phyloP scores from a whole-genome alignment of 2,113 vertebrate species.

The Barnardius zonarius region DNA sequence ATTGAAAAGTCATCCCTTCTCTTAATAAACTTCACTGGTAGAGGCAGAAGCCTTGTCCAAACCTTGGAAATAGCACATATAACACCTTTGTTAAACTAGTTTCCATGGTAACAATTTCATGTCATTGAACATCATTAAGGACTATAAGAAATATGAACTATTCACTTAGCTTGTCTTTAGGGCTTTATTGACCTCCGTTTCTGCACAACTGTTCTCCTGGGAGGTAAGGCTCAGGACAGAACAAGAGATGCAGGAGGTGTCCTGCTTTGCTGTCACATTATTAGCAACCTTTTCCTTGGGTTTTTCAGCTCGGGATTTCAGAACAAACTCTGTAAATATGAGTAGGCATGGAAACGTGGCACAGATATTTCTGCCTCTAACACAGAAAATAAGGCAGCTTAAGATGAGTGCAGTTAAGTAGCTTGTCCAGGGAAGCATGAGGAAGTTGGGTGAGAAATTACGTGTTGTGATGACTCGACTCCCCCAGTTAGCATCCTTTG shows the following conservation, averaged over 20 bases:
- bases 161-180: neutral
- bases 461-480: neutral
- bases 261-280: neutral
- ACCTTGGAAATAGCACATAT: neutral
- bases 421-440: neutral
- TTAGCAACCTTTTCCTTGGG: neutral
- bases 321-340: constrained; percentile 27
- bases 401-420: constrained; percentile 12
- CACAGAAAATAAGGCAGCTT: constrained; percentile 32
- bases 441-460: neutral
- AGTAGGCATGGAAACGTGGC: constrained; percentile 61
- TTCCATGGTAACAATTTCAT: constrained; percentile 56
- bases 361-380: constrained; percentile 49
- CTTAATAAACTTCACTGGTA: neutral
- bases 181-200: constrained; percentile 1
- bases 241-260: neutral
- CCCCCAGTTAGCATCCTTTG: neutral
- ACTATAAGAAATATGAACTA: neutral
- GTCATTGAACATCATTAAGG: constrained; percentile 30
- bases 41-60: neutral
- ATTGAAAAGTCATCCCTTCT: neutral
- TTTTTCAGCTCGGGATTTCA: constrained; percentile 13
- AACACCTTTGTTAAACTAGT: constrained; percentile 48
- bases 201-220: neutral
- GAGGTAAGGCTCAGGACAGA: neutral